Conservation (phyloP, 1,140 invertebrate genomes). For the Rhagoletis zephyria region DNA sequence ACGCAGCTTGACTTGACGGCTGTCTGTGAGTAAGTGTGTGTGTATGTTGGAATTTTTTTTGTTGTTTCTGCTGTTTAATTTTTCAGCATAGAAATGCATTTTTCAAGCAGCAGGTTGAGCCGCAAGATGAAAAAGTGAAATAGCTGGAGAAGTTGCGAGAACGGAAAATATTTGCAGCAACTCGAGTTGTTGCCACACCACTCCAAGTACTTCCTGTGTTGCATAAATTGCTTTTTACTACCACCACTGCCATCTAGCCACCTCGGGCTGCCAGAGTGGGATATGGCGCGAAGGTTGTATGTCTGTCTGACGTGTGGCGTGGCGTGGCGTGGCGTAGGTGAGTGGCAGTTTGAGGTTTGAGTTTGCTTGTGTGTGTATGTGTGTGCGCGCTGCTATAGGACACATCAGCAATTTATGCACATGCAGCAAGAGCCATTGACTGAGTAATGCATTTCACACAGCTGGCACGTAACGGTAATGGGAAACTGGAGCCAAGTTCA, state of each 20-base stretch:
- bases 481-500: conserved; percentile 55
- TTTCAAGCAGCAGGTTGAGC: neutral
- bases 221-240: conserved; percentile 50
- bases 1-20: neutral
- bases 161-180: conserved; percentile 38
- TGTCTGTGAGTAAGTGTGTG: neutral
- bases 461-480: neutral
- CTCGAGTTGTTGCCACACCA: conserved; percentile 16
- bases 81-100: conserved; percentile 48
- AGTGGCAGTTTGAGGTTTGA: neutral
- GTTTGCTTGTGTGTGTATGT: neutral
- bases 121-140: neutral
- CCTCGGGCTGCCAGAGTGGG: neutral
- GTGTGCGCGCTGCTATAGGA: neutral
- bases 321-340: conserved; percentile 13
- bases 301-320: neutral
- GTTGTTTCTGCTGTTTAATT: conserved; percentile 21
- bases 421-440: conserved; percentile 23
- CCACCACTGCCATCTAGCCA: neutral
- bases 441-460: conserved; percentile 26
- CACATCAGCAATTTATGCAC: neutral
- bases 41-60: neutral
- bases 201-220: conserved; percentile 45
- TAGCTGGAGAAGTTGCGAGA: neutral
- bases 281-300: neutral